phyloP scores from a whole-genome alignment of 37 sponge, comb jelly and placozoan genomes.

The Chondrilla cf. caribensis region DNA sequence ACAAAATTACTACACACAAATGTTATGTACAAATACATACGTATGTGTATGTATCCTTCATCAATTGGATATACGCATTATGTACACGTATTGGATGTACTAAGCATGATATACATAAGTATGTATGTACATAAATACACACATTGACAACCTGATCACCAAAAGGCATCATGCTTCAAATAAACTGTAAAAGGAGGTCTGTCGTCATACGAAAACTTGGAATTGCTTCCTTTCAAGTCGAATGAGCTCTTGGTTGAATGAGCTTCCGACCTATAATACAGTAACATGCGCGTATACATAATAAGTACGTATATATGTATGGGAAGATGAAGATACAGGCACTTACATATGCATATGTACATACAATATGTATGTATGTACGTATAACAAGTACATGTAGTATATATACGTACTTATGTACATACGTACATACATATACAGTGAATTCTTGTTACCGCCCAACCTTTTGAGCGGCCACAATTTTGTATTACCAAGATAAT shows the following conservation, averaged over 20 bases:
- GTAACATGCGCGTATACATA: not conserved
- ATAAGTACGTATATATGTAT: not conserved
- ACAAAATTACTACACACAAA: no score
- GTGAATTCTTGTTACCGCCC: no score
- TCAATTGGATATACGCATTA: not conserved
- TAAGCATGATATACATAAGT: not conserved
- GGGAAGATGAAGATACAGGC: not conserved
- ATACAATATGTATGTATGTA: not conserved
- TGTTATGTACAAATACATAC: no score
- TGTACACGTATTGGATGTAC: no score
- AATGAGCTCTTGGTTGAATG: not conserved
- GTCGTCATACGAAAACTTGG: not conserved
- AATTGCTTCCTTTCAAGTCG: not conserved
- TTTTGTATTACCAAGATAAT: no score
- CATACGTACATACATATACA: no score
- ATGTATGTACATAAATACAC: not conserved
- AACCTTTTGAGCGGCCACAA: no score
- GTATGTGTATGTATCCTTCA: not conserved
- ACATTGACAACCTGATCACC: not conserved
- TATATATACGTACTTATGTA: no score
- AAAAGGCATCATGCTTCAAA: slow-evolving; percentile 14
- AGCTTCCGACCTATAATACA: not conserved
- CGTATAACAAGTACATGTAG: no score
- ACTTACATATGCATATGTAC: not conserved
- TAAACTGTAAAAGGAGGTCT: slow-evolving; percentile 15